A percentile compares a stretch with the other conserved stretches of the same genome.
These are phyloP conservation scores for Capreolus pygargus DNA, from an alignment of 2,113 vertebrate genomes.

Conservation along the genomic window DNA sequence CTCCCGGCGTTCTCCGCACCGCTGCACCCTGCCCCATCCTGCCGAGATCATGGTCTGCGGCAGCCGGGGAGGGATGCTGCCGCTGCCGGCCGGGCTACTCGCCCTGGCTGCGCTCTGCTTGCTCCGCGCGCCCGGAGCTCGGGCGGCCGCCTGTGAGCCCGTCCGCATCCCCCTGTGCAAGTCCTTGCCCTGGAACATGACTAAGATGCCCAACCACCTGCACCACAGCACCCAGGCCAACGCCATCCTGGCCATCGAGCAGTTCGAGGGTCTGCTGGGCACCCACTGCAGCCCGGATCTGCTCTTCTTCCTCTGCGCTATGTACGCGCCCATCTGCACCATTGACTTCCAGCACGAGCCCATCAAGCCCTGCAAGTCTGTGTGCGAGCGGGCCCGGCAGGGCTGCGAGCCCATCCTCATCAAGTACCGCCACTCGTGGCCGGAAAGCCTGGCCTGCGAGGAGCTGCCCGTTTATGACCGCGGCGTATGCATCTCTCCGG, in stretches of 20 bases:
- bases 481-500: slow-evolving; percentile 97
- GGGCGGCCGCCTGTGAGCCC: slow-evolving; percentile 89
- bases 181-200: slow-evolving; percentile 98
- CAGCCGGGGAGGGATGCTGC: background rate
- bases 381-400: slow-evolving; percentile 92
- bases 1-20: background rate
- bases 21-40: background rate
- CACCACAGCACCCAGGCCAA: slow-evolving; percentile 99
- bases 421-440: slow-evolving; percentile 95
- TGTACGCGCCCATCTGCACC: slow-evolving; percentile 99
- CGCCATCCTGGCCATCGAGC: slow-evolving; percentile 97
- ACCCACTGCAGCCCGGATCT: slow-evolving; percentile 93
- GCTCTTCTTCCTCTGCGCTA: slow-evolving; percentile 97
- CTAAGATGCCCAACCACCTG: slow-evolving; percentile 99
- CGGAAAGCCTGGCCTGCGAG: slow-evolving; percentile 93
- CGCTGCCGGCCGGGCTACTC: slow-evolving; percentile 45
- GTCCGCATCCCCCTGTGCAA: slow-evolving; percentile 95
- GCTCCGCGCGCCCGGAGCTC: slow-evolving; percentile 73
- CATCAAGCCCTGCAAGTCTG: slow-evolving; percentile 97
- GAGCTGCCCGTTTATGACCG: slow-evolving; percentile 97
- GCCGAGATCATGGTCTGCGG: slow-evolving; percentile 42
- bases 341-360: slow-evolving; percentile 98
- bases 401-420: slow-evolving; percentile 96
- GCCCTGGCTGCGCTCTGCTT: slow-evolving; percentile 79
- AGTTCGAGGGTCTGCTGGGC: slow-evolving; percentile 94